Percentiles rank a stretch among this genome's conserved stretches.
Evolutionary conservation across 2,797 vertebrate species (phyloP).

Genomic region (Sebastes kiyomatsui): DNA sequence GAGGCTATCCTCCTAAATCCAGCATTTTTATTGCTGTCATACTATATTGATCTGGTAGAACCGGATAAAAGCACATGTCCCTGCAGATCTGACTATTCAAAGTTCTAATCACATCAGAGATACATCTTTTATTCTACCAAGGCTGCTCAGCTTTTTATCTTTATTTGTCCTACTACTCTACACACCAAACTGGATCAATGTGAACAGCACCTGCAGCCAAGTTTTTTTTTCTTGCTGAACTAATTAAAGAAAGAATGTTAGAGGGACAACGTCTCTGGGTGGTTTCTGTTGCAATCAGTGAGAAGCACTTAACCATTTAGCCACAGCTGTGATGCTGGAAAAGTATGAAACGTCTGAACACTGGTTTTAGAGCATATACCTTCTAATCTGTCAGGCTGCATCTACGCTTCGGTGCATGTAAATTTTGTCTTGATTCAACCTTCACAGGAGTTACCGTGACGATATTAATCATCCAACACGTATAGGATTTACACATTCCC

Average conservation of each 20-base stretch:
- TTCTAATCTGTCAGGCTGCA: neutral
- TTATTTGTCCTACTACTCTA: slow-evolving; percentile 63
- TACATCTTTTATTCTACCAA: slow-evolving; percentile 33
- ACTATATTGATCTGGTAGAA: slow-evolving; percentile 33
- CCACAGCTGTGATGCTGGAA: slow-evolving; percentile 33
- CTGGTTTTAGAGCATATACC: neutral
- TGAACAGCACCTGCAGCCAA: slow-evolving; percentile 61
- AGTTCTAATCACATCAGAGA: slow-evolving; percentile 47
- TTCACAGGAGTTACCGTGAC: neutral
- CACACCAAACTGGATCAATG: slow-evolving; percentile 62
- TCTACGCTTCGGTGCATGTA: neutral
- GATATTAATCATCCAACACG: neutral
- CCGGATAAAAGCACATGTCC: slow-evolving; percentile 37
- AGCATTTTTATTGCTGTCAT: slow-evolving; percentile 30
- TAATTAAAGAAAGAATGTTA: slow-evolving; percentile 67
- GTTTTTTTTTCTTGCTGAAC: slow-evolving; percentile 55
- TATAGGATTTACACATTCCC: neutral
- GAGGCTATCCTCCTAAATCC: slow-evolving; percentile 26
- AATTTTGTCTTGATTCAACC: neutral
- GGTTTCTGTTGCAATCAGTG: slow-evolving; percentile 61
- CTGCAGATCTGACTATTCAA: slow-evolving; percentile 28
- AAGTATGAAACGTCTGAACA: slow-evolving; percentile 19
- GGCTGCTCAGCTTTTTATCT: slow-evolving; percentile 54
- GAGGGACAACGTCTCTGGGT: slow-evolving; percentile 51
- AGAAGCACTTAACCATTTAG: slow-evolving; percentile 42